Evolutionary conservation across 2,888 invertebrate species (phyloP), one percentile per base, ranked within the genome.

Genomic region (Tridacna crocea): DNA sequence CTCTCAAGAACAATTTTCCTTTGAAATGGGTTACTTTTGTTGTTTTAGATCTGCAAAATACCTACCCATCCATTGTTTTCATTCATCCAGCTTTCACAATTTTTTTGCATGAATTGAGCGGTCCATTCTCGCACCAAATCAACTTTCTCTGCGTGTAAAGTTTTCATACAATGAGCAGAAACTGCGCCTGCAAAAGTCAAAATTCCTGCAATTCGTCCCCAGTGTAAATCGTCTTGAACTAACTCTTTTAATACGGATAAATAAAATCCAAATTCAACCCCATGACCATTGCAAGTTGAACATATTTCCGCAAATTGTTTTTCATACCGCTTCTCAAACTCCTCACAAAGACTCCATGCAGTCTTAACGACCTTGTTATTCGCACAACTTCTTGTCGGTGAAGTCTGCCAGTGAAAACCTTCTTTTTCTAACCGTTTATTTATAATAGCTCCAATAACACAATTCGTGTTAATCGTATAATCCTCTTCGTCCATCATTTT

Each of bases 341-440:
- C 92, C 46, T 89, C 89, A 11, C 93, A 93, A 55, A 94, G 84
- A 19, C 83, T 84, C 74, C 92, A 78, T 87, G 90, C 89, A 10
- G 89, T 88, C 36, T 75, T 65, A 51, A 88, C 80, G 19, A 91
- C 85, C 73, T 84, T 82, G 63, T 83, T 87, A 22, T 90, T 84
- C 17, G 84, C 87, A 27, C 84, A 79, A 77, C 87, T 89, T 63
- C 84, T 88, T 77, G 81, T 91, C 77, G 89, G 92, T 77, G 87
- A 95, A 95, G 87, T 95, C 95, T 51, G 95, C 95, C 55, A 96
- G 94, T 55, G 95, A 95, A 94, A 95, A 95, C 73, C 96, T 95
- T 19, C 95, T 95, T 88, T 88, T 76, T 88, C 79, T 58, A 91
- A 80, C 66, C 89, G 87, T 72, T 88, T 88, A 66, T 85, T 88